Conservation (phyloP, 2,113 vertebrate species). For the Pituophis catenifer region DNA sequence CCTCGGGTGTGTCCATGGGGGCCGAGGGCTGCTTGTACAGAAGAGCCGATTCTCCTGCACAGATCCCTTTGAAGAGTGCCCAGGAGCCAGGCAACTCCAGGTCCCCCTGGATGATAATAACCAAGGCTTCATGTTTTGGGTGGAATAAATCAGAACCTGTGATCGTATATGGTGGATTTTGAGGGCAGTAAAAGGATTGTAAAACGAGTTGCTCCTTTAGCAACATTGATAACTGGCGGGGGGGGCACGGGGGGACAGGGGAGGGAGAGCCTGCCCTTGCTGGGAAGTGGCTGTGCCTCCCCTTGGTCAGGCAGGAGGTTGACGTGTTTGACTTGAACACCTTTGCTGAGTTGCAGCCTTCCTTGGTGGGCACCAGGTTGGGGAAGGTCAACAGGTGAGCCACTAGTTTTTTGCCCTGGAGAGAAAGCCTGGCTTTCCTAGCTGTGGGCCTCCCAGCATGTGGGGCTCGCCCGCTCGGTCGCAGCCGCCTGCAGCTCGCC, state of each 20-base stretch:
- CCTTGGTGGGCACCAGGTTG: neutral
- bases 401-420: neutral
- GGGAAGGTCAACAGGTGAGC: neutral
- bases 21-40: neutral
- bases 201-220: neutral
- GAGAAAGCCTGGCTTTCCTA: neutral
- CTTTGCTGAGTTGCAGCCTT: neutral
- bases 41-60: neutral
- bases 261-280: neutral
- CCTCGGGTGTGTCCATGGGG: neutral
- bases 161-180: neutral
- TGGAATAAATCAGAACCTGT: neutral
- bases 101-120: neutral
- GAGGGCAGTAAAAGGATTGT: neutral
- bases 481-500: neutral
- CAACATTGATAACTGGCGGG: neutral
- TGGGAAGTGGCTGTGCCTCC: neutral
- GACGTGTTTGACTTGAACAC: neutral
- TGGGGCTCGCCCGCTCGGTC: neutral
- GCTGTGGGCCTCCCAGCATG: neutral
- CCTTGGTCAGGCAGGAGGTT: neutral
- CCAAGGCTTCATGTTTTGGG: neutral
- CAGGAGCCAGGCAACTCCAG: neutral
- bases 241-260: neutral
- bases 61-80: neutral